Base-by-base conservation (phyloP, 37 sponge, comb jelly and placozoan species). In the Aphrocallistes beatrix region DNA sequence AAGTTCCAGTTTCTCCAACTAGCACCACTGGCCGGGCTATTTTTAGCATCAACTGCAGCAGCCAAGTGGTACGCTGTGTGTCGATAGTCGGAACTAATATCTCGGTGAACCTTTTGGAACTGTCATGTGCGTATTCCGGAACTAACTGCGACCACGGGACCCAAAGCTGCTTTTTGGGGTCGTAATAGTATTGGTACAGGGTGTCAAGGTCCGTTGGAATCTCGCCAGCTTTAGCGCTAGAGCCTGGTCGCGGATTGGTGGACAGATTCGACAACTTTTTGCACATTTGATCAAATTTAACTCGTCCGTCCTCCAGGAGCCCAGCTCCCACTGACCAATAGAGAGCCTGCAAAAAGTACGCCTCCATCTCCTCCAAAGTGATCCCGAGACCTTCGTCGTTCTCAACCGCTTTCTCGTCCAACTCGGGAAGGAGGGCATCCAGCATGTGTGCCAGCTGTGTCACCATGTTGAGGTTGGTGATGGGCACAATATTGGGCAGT, bases 1-100 rank as follows among this genome's bases (percentile, higher is more conserved):
- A 98, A 0, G 99, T 98, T 1, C 99, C 99, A 37, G 95, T 98
- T 87, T 98, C 99, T 45, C 99, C 99, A 0, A 98, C 96, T 37
- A 98, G 91, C 19, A 98, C 92, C 36, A 95, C 92, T 10, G 99
- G 99, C 36, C 88, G 85, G 51, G 82, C 83, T 37, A 93, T 87
- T 36, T 92, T 83, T 28, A 94, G 86, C 99, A 98, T 98, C 86
- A 94, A 91, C 51, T 98, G 87, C 49, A 98, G 84, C 21, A 98
- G 91, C 99, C 99, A 98, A 0, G 96, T 95, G 81, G 91, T 95
- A 23, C 99, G 39, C 19, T 93, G 88, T 45, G 99, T 98, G 87
- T 98, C 99, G 69, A 98, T 93, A 69, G 99, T 98, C 0, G 99
- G 99, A 0, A 98, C 99, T 82, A 98, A 83, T 23, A 98, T 95